These are phyloP conservation scores for Danio jaintianensis DNA, from an alignment of 2,797 vertebrate species.

Conservation along the genomic window DNA sequence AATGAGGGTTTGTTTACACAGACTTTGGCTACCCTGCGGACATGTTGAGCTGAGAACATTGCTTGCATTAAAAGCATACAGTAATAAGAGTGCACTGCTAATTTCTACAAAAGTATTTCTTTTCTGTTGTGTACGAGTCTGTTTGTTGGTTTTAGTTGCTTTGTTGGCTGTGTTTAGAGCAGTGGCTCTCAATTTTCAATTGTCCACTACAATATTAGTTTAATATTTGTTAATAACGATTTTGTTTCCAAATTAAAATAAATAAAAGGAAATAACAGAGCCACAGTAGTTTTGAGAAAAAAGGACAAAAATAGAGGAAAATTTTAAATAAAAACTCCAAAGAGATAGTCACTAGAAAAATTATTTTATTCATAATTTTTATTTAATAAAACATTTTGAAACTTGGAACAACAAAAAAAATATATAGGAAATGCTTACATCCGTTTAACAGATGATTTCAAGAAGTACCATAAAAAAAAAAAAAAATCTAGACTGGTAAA, in stretches of 20 bases:
- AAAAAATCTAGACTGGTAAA: background rate
- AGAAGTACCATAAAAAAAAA: background rate
- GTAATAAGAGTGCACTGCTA: background rate
- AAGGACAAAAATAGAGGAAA: too few species aligned
- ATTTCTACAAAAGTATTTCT: background rate
- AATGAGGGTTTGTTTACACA: slow-evolving; percentile 41
- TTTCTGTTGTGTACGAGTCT: background rate
- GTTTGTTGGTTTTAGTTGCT: background rate
- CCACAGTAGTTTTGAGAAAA: too few species aligned
- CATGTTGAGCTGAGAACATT: slow-evolving; percentile 30
- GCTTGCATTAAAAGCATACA: background rate
- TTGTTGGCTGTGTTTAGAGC: background rate
- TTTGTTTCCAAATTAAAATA: too few species aligned
- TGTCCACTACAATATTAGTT: too few species aligned
- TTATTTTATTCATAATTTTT: background rate
- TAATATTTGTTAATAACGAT: too few species aligned
- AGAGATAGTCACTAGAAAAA: background rate
- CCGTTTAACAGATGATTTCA: too few species aligned
- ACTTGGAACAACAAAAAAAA: background rate
- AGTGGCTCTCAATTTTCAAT: background rate
- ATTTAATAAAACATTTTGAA: background rate
- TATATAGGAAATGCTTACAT: too few species aligned
- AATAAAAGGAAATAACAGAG: too few species aligned
- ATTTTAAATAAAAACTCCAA: too few species aligned
- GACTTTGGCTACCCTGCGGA: background rate